Conservation (phyloP, 2,888 invertebrate genomes). For the Cheilosia scutellata region DNA sequence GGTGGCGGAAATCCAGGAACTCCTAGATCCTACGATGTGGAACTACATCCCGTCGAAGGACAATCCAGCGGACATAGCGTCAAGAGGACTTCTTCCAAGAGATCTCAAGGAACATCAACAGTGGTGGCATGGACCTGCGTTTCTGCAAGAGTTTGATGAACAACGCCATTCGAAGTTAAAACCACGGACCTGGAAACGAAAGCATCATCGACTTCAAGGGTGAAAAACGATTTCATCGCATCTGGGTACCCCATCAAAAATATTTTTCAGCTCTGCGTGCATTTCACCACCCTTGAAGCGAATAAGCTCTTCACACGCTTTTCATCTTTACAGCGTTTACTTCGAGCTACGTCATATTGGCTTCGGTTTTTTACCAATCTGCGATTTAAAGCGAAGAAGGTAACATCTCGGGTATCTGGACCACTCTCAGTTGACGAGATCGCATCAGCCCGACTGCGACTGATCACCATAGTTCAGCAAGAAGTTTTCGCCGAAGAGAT, state of each 20-base stretch:
- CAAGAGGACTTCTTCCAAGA: constrained; percentile 3
- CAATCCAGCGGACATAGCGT: constrained; percentile 16
- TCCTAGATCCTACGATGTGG: neutral
- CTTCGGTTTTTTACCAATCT: too few relatives aligned
- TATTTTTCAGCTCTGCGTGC: constrained; percentile 21
- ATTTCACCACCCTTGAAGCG: neutral
- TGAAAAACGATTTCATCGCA: constrained; percentile 16
- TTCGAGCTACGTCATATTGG: too few relatives aligned
- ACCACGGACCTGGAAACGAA: constrained; percentile 3
- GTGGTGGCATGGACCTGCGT: neutral
- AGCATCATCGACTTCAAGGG: neutral
- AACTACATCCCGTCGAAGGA: constrained; percentile 10
- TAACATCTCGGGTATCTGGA: neutral
- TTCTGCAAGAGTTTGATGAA: neutral
- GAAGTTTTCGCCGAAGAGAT: constrained; percentile 13
- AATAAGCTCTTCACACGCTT: neutral
- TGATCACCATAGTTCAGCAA: constrained; percentile 2
- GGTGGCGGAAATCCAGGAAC: constrained; percentile 14
- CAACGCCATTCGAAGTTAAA: neutral
- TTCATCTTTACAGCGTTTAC: neutral
- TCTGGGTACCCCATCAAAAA: constrained; percentile 20
- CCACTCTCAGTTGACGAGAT: neutral
- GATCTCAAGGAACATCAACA: neutral
- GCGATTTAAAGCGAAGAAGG: neutral
- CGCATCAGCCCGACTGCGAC: neutral